phyloP scores from a whole-genome alignment of 2,888 invertebrate species.

The Agonopterix arenella region DNA sequence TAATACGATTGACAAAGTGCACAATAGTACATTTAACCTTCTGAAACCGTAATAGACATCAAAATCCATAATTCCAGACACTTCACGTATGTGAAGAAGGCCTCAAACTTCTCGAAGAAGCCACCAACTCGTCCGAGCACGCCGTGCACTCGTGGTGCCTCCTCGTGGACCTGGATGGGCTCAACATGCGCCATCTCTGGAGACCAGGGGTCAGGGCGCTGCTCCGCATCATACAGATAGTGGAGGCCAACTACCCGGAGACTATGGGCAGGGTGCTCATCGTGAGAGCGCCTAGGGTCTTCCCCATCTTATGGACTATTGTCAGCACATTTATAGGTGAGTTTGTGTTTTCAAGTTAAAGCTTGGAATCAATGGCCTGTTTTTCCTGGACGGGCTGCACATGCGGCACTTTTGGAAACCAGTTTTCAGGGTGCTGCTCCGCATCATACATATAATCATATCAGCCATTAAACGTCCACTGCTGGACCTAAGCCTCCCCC shows the following conservation, averaged over 20 bases:
- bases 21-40: too few species aligned
- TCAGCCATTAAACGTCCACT: too few species aligned
- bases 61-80: slow-evolving; percentile 66
- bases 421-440: slow-evolving; percentile 85
- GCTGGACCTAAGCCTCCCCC: too few species aligned
- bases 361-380: slow-evolving; percentile 54
- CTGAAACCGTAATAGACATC: too few species aligned
- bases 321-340: slow-evolving; percentile 94
- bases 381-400: slow-evolving; percentile 95
- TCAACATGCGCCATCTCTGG: slow-evolving; percentile 97
- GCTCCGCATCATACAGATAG: slow-evolving; percentile 80
- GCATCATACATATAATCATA: slow-evolving; percentile 80
- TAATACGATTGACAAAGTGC: too few species aligned
- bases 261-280: slow-evolving; percentile 95
- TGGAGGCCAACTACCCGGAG: slow-evolving; percentile 96
- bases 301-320: slow-evolving; percentile 96
- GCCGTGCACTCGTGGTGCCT: slow-evolving; percentile 94
- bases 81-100: slow-evolving; percentile 95
- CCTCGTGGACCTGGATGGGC: slow-evolving; percentile 93
- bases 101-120: slow-evolving; percentile 89
- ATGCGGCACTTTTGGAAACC: slow-evolving; percentile 98
- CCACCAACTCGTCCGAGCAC: slow-evolving; percentile 85
- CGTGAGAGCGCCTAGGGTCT: slow-evolving; percentile 93
- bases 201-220: slow-evolving; percentile 91
- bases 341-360: slow-evolving; percentile 8